These are phyloP conservation scores for Prinia subflava DNA, from an alignment of 2,113 vertebrate genomes.

Conservation along the genomic window DNA sequence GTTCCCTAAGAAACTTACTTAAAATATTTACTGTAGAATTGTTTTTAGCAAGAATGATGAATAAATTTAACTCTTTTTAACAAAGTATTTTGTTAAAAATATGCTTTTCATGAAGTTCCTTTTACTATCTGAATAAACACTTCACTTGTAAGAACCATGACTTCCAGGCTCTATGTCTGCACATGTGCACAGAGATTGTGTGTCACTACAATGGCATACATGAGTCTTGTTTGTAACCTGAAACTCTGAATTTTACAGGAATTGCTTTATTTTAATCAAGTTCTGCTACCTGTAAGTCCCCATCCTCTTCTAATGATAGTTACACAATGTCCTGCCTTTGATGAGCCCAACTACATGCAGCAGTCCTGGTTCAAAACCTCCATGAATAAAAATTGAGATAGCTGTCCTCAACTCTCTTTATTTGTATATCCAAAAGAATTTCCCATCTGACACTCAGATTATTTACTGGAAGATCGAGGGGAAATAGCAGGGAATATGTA, in stretches of 20 bases:
- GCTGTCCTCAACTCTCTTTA: neutral
- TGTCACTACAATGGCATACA: neutral
- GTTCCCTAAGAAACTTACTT: constrained; percentile 60
- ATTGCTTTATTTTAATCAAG: neutral
- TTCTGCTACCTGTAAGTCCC: neutral
- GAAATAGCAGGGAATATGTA: neutral
- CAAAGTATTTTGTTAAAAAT: neutral
- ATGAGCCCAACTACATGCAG: neutral
- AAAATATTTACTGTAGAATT: constrained; percentile 70
- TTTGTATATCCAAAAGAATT: neutral
- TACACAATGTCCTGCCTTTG: neutral
- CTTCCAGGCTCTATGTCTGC: neutral
- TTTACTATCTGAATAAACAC: neutral
- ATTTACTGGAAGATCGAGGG: neutral
- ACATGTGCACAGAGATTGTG: neutral
- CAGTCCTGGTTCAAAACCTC: neutral
- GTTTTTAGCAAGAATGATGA: constrained; percentile 9
- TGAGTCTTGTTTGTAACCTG: neutral
- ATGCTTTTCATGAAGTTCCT: neutral
- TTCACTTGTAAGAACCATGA: neutral
- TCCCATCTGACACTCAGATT: neutral
- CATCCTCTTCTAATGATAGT: neutral
- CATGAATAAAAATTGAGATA: rapidly evolving
- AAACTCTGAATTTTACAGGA: neutral
- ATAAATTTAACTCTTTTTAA: constrained; percentile 45